Base-by-base conservation (phyloP, 2,888 invertebrate genomes). In the Amblyjoppa proteus region DNA sequence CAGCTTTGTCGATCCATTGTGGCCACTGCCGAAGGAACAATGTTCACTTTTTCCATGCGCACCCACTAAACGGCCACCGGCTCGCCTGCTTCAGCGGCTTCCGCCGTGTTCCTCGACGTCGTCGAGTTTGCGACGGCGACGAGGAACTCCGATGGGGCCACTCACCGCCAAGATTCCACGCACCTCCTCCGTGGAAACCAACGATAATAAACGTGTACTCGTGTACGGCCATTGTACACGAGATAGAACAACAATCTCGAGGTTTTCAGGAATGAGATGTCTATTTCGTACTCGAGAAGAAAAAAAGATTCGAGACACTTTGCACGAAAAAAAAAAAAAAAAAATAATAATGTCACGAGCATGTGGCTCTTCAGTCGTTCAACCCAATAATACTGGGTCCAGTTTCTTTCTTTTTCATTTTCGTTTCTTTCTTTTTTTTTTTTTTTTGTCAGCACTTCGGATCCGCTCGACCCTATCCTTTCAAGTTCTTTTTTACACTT, bases 1-100 rank as follows among this genome's bases (percentile, higher is more conserved):
- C 87, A 86, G 85, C 89, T 88, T 89, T 89, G 89, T 85, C 86
- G 85, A 80, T 78, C 70, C 79, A 86, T 84, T 81, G 86, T 86
- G 53, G 53, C 68, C 68, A 45, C 38, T 73, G 82, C 77, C 84
- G 80, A 74, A 83, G 81, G 84, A 85, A 88, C 88, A 88, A 88
- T 87, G 85, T 83, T 81, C 87, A 81, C 85, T 81, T 75, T 74
- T 77, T 68, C 79, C 82, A 53, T 38, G 76, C 45, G 71, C 45
- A 78, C 66, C 64, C 64, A 80, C 13, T 28, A 25, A 41, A 2
- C 41, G 41, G 41, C 41, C 58, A 25, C 28, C 25, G 25, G 58
- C 28, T 58, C 11, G 20, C 4, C 58, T 53, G n/a, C 11, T 16
- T n/a, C 13, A 16, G 6, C 75, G 31, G 61, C 7, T 45, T 45